A percentile compares a stretch with the other conserved stretches of the same genome.
phyloP scores from a whole-genome alignment of 92 coral and sea anemone genomes.

The Siderastrea radians region DNA sequence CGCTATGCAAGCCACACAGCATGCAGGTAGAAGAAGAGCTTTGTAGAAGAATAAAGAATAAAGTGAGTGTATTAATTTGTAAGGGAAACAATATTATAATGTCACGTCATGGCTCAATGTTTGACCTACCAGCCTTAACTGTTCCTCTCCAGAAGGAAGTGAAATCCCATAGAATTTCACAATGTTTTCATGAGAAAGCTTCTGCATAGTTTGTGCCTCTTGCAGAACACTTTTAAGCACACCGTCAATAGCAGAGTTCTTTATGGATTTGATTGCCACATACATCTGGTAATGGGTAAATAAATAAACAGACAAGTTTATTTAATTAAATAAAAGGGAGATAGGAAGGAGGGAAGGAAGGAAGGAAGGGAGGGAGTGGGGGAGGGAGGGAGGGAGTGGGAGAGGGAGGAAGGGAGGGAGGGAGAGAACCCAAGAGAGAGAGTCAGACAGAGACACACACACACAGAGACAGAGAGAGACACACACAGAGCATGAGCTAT shows the following conservation, averaged over 20 bases:
- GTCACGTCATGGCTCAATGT: background rate
- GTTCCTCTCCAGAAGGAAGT: constrained; percentile 21
- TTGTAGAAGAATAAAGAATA: background rate
- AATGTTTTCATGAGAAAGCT: constrained; percentile 48
- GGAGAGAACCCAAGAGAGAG: too few relatives aligned
- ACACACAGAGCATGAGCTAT: too few relatives aligned
- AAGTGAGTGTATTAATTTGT: background rate
- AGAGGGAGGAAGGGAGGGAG: too few relatives aligned
- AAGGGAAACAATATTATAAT: too few relatives aligned
- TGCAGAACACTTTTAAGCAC: constrained; percentile 32
- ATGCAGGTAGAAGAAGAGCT: background rate
- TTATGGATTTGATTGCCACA: constrained; percentile 73
- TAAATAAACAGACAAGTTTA: background rate
- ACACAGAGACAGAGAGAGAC: too few relatives aligned
- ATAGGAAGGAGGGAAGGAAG: too few relatives aligned
- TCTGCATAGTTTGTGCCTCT: constrained; percentile 57
- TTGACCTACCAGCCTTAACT: constrained; percentile 20
- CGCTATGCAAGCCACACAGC: background rate
- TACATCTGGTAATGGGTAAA: constrained; percentile 7
- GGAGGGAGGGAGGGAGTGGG: too few relatives aligned
- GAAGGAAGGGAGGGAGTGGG: background rate
- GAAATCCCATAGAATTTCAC: constrained; percentile 67
- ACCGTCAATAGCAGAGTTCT: constrained; percentile 19
- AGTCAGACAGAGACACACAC: too few relatives aligned
- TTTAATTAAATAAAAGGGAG: background rate